Conservation (phyloP, 2,797 vertebrate genomes). For the Carcharodon carcharias region DNA sequence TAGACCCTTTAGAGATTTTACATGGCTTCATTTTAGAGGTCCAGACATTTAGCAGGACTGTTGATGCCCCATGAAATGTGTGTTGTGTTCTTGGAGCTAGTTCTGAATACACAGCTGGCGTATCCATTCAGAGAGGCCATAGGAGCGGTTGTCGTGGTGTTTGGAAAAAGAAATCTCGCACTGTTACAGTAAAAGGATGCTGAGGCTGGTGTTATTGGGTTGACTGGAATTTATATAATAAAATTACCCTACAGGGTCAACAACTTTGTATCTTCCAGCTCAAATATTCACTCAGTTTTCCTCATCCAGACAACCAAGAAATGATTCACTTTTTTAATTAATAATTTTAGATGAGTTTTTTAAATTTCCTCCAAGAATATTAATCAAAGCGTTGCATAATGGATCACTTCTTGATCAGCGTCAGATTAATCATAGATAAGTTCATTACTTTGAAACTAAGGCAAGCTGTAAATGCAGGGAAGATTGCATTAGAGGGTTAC, state of each 20-base stretch:
- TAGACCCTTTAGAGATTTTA: not conserved
- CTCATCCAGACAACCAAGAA: not conserved
- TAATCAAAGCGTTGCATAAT: not conserved
- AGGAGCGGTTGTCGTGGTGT: not conserved
- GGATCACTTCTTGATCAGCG: not conserved
- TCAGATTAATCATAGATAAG: not conserved
- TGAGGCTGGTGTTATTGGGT: not conserved
- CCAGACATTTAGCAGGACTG: not conserved
- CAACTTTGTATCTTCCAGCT: not conserved
- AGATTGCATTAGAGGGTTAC: not conserved
- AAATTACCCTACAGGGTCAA: not conserved
- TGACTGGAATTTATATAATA: not conserved
- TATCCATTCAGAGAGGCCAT: not conserved
- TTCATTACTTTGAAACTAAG: not conserved
- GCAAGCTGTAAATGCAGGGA: not conserved
- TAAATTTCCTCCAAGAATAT: not conserved
- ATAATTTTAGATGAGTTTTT: not conserved
- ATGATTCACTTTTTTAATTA: not conserved
- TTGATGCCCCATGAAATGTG: not conserved
- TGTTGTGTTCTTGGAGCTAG: not conserved
- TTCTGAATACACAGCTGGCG: not conserved
- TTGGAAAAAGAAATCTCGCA: not conserved
- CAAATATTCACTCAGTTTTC: not conserved
- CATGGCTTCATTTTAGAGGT: not conserved
- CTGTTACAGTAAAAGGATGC: not conserved